Conservation (phyloP, 2,797 vertebrate genomes). For the Ambastaia sidthimunki region DNA sequence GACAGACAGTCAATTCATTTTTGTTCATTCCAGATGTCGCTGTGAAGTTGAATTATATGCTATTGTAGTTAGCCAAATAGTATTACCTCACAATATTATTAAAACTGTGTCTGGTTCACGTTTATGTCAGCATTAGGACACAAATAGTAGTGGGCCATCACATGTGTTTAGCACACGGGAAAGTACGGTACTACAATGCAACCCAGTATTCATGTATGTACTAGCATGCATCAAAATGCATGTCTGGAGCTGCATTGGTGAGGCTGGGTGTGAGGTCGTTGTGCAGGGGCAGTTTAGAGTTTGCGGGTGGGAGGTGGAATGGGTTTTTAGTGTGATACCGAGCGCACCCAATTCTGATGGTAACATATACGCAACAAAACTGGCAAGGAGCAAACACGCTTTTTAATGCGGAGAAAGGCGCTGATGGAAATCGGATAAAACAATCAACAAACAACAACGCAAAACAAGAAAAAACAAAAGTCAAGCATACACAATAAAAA, state of each 20-base stretch:
- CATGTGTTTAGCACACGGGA: too few species aligned
- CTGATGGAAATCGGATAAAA: slow-evolving; percentile 66
- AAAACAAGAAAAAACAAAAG: slow-evolving; percentile 66
- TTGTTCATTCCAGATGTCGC: not conserved
- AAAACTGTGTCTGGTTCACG: slow-evolving; percentile 25
- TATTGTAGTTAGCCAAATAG: slow-evolving; percentile 7
- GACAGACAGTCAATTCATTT: not conserved
- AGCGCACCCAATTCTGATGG: slow-evolving; percentile 17
- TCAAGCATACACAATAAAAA: slow-evolving; percentile 67
- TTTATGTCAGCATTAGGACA: not conserved
- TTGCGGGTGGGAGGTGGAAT: not conserved
- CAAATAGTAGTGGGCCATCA: not conserved
- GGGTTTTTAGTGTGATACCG: slow-evolving; percentile 36
- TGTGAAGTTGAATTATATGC: slow-evolving; percentile 20
- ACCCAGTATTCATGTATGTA: slow-evolving; percentile 17
- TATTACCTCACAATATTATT: slow-evolving; percentile 8
- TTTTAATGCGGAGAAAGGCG: slow-evolving; percentile 67
- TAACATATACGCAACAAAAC: slow-evolving; percentile 18
- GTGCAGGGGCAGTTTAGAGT: slow-evolving; percentile 49
- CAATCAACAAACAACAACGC: slow-evolving; percentile 54
- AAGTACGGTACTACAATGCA: slow-evolving; percentile 18
- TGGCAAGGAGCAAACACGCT: slow-evolving; percentile 30
- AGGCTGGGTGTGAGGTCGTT: slow-evolving; percentile 40
- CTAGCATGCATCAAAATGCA: slow-evolving; percentile 15
- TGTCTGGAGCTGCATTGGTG: slow-evolving; percentile 17